Evolutionary conservation across 2,888 invertebrate genomes (phyloP), one percentile per base, ranked within the genome.

Genomic region (Sarcophaga carnaria): DNA sequence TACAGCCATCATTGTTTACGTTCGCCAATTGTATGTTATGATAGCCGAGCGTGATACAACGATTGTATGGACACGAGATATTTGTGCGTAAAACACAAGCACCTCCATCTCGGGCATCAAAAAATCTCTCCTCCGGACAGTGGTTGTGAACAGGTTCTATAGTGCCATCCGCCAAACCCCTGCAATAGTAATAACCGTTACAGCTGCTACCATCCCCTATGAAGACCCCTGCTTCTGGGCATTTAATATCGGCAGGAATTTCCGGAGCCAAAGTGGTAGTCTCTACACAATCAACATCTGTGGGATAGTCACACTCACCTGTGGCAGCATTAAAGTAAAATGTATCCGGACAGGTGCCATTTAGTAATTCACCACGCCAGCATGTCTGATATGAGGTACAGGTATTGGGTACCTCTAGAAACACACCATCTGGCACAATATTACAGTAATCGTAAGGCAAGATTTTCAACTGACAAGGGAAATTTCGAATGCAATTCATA

Each of bases 171-270:
- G 37, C n/a, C 0, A 62, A 45, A 4, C 70, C 85, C 4, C 72
- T 49, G 75, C 92, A 92, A 14, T 90, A 92, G 63, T 90, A 92
- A 67, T 92, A 93, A 17, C 92, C 92, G 22, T 92, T 90, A 70
- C 92, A 92, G 20, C 89, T 89, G 0, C 47, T 37, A 37, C 89
- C 87, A 70, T 92, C 93, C 4, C 93, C 88, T 0, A 92, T 82
- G 54, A 92, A 92, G 14, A 80, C 88, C 8, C 90, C 92, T 0
- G 89, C 83, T 1, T 80, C 2, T 4, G 88, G 69, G 22, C 93
- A 92, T 4, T 88, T 76, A 0, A 89, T 89, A 5, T 66, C 54
- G 0, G 86, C 89, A 0, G 90, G 89, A 22, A 82, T n/a, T 6
- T 83, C 59, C 0, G 88, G 90, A 3, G 66, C 8, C 20, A 60